Evolutionary conservation across 2,113 vertebrate species (phyloP).

Genomic region (Lichenostomus cassidix): DNA sequence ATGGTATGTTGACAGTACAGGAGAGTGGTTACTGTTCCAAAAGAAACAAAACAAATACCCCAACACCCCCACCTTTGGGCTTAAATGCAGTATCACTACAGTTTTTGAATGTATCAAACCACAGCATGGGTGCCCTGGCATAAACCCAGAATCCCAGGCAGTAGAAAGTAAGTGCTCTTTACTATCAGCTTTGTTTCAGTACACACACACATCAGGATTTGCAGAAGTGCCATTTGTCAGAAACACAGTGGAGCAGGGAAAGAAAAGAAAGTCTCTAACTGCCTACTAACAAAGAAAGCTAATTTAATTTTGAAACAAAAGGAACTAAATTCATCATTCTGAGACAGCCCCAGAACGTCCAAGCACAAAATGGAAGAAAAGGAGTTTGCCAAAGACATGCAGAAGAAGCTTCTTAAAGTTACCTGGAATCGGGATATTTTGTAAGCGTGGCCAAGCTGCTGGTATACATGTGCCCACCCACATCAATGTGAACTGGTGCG

Average conservation of each 20-base stretch:
- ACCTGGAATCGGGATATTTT: constrained; percentile 93
- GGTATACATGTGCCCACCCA: constrained; percentile 99
- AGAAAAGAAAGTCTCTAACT: constrained; percentile 2
- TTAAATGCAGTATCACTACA: background rate
- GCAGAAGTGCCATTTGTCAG: background rate
- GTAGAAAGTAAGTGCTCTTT: background rate
- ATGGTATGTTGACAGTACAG: background rate
- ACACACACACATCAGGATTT: background rate
- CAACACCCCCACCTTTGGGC: background rate
- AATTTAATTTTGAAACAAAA: constrained; percentile 48
- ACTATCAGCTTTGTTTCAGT: background rate
- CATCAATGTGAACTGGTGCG: constrained; percentile 96
- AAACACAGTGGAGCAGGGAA: background rate
- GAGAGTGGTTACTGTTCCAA: background rate
- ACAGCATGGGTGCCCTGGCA: background rate
- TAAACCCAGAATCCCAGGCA: background rate
- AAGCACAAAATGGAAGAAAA: constrained; percentile 13
- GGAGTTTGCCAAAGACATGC: constrained; percentile 49
- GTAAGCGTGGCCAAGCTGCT: constrained; percentile 98
- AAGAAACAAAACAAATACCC: background rate
- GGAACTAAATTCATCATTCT: constrained; percentile 1
- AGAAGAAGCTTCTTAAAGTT: constrained; percentile 64
- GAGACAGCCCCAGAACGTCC: background rate
- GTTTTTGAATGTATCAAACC: background rate
- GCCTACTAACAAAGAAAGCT: background rate